Conservation (phyloP, 1,140 invertebrate species). For the Drosophila eugracilis region DNA sequence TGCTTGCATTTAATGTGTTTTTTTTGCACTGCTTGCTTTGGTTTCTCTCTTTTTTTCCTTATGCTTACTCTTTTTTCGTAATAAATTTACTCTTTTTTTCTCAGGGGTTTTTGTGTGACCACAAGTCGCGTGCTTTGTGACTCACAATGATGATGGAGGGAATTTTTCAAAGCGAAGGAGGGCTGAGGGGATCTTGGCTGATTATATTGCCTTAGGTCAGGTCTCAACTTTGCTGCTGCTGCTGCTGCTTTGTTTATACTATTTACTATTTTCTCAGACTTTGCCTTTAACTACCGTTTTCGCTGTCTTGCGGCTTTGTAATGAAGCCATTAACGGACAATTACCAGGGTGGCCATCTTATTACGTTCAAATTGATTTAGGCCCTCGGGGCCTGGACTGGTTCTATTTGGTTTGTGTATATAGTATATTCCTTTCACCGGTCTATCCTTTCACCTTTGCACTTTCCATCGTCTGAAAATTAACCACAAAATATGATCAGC, state of each 20-base stretch:
- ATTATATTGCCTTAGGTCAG: conserved; percentile 75
- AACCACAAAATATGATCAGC: conserved; percentile 55
- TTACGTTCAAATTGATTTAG: conserved; percentile 61
- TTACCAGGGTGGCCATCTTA: conserved; percentile 58
- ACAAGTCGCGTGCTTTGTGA: conserved; percentile 63
- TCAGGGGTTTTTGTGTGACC: conserved; percentile 27
- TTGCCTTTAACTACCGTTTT: conserved; percentile 46
- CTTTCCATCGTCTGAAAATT: conserved; percentile 36
- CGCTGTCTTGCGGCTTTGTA: conserved; percentile 54
- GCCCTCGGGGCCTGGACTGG: conserved; percentile 6
- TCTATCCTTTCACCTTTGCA: conserved; percentile 35
- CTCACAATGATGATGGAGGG: conserved; percentile 16
- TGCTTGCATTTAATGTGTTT: conserved; percentile 31
- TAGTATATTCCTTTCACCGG: conserved; percentile 27
- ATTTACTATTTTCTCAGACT: conserved; percentile 38
- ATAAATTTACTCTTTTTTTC: conserved; percentile 4
- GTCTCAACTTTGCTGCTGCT: conserved; percentile 56
- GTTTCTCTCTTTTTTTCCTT: conserved; percentile 9
- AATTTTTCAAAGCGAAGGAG: conserved; percentile 6
- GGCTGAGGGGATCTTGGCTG: conserved; percentile 8
- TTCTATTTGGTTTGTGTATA: conserved; percentile 24
- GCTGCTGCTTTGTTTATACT: conserved; percentile 64
- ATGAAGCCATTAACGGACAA: conserved; percentile 77
- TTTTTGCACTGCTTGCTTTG: conserved; percentile 62
- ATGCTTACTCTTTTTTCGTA: not conserved